phyloP scores from a whole-genome alignment of 2,113 vertebrate species.

The Oceanites oceanicus region DNA sequence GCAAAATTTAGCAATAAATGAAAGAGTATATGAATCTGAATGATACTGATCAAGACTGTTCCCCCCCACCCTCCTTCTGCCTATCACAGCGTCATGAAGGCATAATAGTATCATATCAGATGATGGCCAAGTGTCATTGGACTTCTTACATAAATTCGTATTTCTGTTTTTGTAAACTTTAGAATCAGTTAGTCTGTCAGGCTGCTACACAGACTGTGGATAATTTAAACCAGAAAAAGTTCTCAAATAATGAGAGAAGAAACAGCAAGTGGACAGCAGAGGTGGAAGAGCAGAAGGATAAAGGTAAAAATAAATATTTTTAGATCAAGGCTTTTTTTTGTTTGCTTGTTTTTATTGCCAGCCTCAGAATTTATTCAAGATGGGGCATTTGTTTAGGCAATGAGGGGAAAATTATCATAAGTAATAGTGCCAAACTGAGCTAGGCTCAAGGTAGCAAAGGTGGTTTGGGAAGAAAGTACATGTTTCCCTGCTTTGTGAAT shows the following conservation, averaged over 20 bases:
- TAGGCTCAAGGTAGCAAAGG: background rate
- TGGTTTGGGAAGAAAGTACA: background rate
- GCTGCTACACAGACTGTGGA: slow-evolving; percentile 69
- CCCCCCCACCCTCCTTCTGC: background rate
- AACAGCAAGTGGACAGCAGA: slow-evolving; percentile 71
- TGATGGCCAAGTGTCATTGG: background rate
- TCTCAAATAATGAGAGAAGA: slow-evolving; percentile 65
- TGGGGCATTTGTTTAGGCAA: background rate
- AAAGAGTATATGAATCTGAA: background rate
- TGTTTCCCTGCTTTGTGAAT: background rate
- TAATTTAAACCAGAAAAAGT: slow-evolving; percentile 62
- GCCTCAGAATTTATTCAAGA: background rate
- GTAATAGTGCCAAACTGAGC: background rate
- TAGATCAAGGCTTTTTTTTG: background rate
- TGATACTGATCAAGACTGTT: background rate
- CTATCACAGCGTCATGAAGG: background rate
- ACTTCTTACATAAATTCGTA: background rate
- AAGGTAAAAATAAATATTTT: slow-evolving; percentile 58
- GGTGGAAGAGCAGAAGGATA: slow-evolving; percentile 73
- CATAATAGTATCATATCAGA: background rate
- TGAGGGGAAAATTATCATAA: background rate
- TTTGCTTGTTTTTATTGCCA: background rate
- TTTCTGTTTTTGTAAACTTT: slow-evolving; percentile 39
- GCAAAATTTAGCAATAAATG: background rate
- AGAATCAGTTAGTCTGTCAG: slow-evolving; percentile 74